These are phyloP conservation scores for Laticauda laticaudata DNA, from an alignment of 2,113 vertebrate genomes.

Conservation along the genomic window DNA sequence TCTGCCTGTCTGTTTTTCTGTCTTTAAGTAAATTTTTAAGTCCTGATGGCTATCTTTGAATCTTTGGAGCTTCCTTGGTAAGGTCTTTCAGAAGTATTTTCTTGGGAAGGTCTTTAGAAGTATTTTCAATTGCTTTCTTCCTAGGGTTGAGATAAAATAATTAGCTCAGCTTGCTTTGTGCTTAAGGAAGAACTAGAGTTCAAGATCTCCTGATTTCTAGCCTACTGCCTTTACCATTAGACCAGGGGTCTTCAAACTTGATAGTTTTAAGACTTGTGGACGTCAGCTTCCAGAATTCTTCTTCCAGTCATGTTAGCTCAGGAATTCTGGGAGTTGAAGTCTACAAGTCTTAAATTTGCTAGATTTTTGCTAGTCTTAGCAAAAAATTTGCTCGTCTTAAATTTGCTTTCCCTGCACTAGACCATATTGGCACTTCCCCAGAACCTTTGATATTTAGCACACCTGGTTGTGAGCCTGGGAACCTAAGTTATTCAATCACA, in stretches of 20 bases:
- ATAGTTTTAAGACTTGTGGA: too few relatives aligned
- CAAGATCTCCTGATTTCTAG: not conserved
- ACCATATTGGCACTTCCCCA: not conserved
- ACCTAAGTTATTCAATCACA: too few relatives aligned
- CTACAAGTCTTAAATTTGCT: too few relatives aligned
- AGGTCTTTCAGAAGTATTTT: not conserved
- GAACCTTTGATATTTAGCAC: too few relatives aligned
- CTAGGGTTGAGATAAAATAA: not conserved
- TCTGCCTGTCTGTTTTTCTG: not conserved
- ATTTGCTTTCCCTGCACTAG: not conserved
- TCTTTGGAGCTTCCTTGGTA: not conserved
- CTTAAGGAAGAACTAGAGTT: not conserved
- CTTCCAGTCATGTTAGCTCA: too few relatives aligned
- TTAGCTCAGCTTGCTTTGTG: not conserved
- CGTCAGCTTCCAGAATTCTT: too few relatives aligned
- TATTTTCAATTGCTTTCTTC: not conserved
- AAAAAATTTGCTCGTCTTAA: too few relatives aligned
- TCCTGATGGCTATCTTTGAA: not conserved
- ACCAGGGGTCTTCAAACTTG: not conserved
- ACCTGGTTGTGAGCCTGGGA: too few relatives aligned
- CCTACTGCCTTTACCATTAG: not conserved
- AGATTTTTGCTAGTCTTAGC: too few relatives aligned
- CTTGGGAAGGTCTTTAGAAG: not conserved
- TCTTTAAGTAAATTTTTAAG: not conserved
- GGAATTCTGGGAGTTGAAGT: too few relatives aligned